Base-by-base conservation (phyloP, 2,888 invertebrate species). In the Drosophila parthenogenetica region DNA sequence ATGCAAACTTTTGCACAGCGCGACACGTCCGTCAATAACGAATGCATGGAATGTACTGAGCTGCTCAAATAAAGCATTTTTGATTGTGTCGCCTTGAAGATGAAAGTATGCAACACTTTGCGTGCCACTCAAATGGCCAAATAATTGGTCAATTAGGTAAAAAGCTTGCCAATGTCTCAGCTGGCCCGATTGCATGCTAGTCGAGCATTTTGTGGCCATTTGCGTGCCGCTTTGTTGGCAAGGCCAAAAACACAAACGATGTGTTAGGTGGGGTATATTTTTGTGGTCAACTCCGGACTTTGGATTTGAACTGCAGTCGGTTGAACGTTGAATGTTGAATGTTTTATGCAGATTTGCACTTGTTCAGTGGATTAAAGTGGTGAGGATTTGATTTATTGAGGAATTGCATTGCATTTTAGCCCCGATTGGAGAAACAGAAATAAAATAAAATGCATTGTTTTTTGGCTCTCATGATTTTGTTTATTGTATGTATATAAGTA, bases 131-230 rank as follows among this genome's bases (percentile, higher is more conserved):
- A 57, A 65, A 66, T 69, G 58, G 65, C 66, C 68, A 72, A 78
- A 79, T 77, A 83, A 86, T 79, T 79, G 77, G 73, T 77, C 86
- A 84, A 83, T 84, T 84, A 83, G 81, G 81, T 77, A 59, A 59
- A 86, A 86, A 84, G 71, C 77, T 81, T 76, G 58, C 65, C 72
- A 17, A 22, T n/a, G 40, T 43, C 43, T 55, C 54, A 55, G 35
- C 25, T 57, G 46, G 11, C 29, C 69, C 70, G 29, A 69, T 86
- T 70, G 84, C 83, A 83, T 84, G 86, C 71, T 73, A 66, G 57
- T 54, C 65, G 51, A 64, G 75, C 86, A 79, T 83, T 83, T 77
- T 67, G 68, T 60, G 77, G 79, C 77, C 73, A 74, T 81, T 83
- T 81, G 83, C 86, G 83, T 83, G 83, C 61, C 57, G 73, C 68